phyloP scores from a whole-genome alignment of 2,113 vertebrate genomes.

The Nesospiza acunhae region DNA sequence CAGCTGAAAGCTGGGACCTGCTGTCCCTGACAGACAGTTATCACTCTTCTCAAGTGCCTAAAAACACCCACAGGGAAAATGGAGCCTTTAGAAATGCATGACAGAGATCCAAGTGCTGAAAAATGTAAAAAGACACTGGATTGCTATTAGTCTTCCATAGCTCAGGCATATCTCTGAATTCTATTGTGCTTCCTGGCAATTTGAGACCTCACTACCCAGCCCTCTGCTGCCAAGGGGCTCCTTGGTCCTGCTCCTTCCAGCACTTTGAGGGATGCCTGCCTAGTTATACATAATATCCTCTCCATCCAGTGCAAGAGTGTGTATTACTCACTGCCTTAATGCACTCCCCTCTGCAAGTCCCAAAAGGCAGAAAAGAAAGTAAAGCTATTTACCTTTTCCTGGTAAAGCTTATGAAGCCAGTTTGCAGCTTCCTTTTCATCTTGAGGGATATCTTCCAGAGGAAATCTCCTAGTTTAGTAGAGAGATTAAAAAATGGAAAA shows the following conservation, averaged over 20 bases:
- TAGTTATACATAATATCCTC: neutral
- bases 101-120: neutral
- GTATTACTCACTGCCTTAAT: neutral
- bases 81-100: neutral
- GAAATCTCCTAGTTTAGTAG: conserved; percentile 82
- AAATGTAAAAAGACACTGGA: neutral
- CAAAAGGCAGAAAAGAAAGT: neutral
- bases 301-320: neutral
- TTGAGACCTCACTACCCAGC: neutral
- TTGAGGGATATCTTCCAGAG: conserved; percentile 90
- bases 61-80: neutral
- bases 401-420: conserved; percentile 98
- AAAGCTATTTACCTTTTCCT: conserved; percentile 87
- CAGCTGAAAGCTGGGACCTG: accelerated
- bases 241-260: neutral
- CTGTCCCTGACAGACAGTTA: neutral
- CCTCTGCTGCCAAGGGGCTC: neutral
- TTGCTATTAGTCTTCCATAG: neutral
- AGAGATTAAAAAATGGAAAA: neutral
- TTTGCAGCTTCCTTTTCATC: conserved; percentile 90
- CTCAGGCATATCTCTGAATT: neutral
- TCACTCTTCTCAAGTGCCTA: neutral
- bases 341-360: neutral
- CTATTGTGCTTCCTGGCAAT: neutral
- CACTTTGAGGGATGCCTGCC: neutral